Evolutionary conservation across 2,888 invertebrate species (phyloP), one percentile per base, ranked within the genome.

Genomic region (Cerastoderma edule): DNA sequence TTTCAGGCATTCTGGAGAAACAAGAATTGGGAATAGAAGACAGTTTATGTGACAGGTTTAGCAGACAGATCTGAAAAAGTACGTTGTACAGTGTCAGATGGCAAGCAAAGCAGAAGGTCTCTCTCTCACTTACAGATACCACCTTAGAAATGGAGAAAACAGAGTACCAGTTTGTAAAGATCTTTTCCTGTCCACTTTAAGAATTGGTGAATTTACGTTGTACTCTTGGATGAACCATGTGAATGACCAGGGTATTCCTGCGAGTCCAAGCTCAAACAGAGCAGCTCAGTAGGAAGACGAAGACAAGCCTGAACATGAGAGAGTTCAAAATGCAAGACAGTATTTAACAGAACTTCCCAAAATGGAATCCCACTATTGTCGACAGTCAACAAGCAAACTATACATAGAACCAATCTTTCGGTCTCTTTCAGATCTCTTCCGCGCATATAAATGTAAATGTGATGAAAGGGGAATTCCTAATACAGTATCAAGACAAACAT

Each of bases 401-500:
- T 68, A 63, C 35, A n/a, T 70, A 16, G 63, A 70, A 50, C 70
- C 70, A 48, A 5, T 32, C 3, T 70, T 48, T 24, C n/a, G 2
- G 33, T 27, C 48, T 6, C 27, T 33, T n/a, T 10, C 33, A 32
- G 63, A 48, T 1, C 39, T 70, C 8, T 63, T 24, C 46, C 10
- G 27, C 6, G 63, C n/a, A 28, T 70, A 70, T 22, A 63, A 60
- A 27, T 10, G 32, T 19, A n/a, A 44, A 44, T 68, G 65, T 30
- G 19, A 28, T n/a, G 54, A 67, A 19, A 39, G 19, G 19, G 30
- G 5, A n/a, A 39, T 28, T 24, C 16, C 6, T 24, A 65, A 65
- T 5, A 16, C 48, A 19, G 32, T 32, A 22, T 3, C n/a, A 32
- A 44, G 44, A 24, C 6, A 2, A 13, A 16, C 35, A 27, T 27